Evolutionary conservation across 2,888 invertebrate species (phyloP).

Genomic region (Dysmachus trigonus): DNA sequence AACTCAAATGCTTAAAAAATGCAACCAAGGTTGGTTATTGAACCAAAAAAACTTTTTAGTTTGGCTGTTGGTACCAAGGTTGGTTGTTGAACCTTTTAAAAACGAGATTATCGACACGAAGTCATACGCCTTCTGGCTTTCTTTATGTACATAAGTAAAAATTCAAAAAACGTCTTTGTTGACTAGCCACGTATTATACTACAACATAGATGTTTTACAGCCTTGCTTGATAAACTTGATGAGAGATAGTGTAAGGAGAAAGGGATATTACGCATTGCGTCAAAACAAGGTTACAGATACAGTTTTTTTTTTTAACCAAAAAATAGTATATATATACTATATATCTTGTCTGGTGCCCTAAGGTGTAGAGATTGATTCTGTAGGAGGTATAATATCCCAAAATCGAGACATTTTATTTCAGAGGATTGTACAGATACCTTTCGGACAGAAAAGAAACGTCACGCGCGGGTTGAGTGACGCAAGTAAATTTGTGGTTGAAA

Average conservation of each 20-base stretch:
- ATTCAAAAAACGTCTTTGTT: not conserved
- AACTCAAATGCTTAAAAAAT: not conserved
- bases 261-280: not conserved
- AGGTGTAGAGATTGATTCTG: not conserved
- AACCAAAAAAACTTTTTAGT: not conserved
- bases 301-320: too few relatives aligned
- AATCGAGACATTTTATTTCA: not conserved
- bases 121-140: not conserved
- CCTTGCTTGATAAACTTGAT: not conserved
- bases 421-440: not conserved
- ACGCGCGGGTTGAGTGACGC: not conserved
- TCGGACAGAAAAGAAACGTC: not conserved
- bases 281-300: not conserved
- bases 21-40: not conserved
- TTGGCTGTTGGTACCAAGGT: not conserved
- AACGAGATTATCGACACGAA: not conserved
- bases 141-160: not conserved
- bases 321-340: not conserved
- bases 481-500: not conserved
- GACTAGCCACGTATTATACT: not conserved
- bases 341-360: not conserved
- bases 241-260: not conserved
- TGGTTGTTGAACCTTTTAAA: not conserved
- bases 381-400: not conserved
- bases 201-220: not conserved